A percentile compares a stretch with the other conserved stretches of the same genome.
phyloP scores from a whole-genome alignment of 23 tunicate species.

The Diplosoma virens region DNA sequence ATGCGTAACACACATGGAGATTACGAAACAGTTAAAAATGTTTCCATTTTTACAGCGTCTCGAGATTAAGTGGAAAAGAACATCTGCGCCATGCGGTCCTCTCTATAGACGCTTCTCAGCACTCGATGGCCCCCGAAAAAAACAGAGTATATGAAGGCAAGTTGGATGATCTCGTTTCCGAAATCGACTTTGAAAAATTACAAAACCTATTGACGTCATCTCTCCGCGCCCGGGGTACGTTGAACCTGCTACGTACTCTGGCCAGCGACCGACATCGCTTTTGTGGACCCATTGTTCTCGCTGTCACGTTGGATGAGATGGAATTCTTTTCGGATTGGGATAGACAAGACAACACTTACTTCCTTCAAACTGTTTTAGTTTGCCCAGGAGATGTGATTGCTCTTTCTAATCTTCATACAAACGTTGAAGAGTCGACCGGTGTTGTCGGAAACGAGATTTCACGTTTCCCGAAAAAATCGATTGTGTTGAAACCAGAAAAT shows the following conservation, averaged over 20 bases:
- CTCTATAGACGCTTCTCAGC: neutral
- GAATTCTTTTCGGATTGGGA: neutral
- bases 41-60: too few relatives aligned
- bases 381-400: slow-evolving; percentile 40
- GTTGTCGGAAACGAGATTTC: too few relatives aligned
- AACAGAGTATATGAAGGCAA: too few relatives aligned
- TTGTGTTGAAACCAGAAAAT: too few relatives aligned
- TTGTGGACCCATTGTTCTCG: slow-evolving; percentile 11
- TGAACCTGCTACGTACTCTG: neutral
- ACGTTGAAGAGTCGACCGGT: too few relatives aligned
- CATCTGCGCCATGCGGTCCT: neutral
- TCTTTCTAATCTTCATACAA: neutral
- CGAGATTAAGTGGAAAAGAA: too few relatives aligned
- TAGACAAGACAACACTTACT: slow-evolving; percentile 7
- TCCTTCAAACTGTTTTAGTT: neutral
- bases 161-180: neutral
- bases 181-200: slow-evolving; percentile 9
- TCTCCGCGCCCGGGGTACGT: neutral
- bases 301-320: slow-evolving; percentile 13
- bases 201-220: neutral
- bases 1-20: too few relatives aligned
- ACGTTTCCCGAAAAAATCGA: too few relatives aligned
- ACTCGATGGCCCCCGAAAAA: too few relatives aligned
- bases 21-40: too few relatives aligned
- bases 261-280: neutral